Evolutionary conservation across 1,140 invertebrate genomes (phyloP), one percentile per base, ranked within the genome.

Genomic region (Drosophila saltans): DNA sequence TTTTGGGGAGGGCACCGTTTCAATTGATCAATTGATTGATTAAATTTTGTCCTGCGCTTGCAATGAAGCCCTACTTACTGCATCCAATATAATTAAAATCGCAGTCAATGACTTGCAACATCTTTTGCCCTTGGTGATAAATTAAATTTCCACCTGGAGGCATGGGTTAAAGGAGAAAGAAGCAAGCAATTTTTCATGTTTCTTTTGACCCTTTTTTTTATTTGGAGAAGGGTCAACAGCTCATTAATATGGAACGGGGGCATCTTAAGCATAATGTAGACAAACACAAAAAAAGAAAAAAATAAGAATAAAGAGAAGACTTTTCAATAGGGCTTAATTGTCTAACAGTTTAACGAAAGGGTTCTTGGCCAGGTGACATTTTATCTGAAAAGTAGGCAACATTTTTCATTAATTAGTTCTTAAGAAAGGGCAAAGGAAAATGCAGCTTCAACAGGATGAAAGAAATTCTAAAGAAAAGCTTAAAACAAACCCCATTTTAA

Each of bases 11-110:
- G 56, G 30, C 28, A 24, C 26, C 48, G 57, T 61, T 57, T 76
- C 41, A 75, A 76, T 76, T 75, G 45, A 52, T 26, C 21, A 52
- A 78, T 82, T 86, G 78, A 79, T 77, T 86, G 83, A 88, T 82
- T 82, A 79, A 69, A 67, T 79, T 66, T 75, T 75, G 65, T 41
- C 45, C 21, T 26, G 21, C 45, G 21, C 45, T 9, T 52, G 45
- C 45, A 52, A 9, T 9, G 45, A 52, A 52, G 45, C 45, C 21
- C 45, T 52, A 52, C 21, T 36, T 52, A 73, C 57, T 74, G 66
- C 62, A 78, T 69, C 45, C 66, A 33, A 52, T 58, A 78, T 74
- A 70, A 78, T 70, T 74, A 74, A 78, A 78, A 78, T 74, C 75
- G 66, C 75, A 58, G 48, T 40, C 75, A 78, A 78, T 78, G 75